Percentiles rank a stretch among this genome's conserved stretches.
These are phyloP conservation scores for Pteropus rufus DNA, from an alignment of 2,797 vertebrate species.

Conservation along the genomic window DNA sequence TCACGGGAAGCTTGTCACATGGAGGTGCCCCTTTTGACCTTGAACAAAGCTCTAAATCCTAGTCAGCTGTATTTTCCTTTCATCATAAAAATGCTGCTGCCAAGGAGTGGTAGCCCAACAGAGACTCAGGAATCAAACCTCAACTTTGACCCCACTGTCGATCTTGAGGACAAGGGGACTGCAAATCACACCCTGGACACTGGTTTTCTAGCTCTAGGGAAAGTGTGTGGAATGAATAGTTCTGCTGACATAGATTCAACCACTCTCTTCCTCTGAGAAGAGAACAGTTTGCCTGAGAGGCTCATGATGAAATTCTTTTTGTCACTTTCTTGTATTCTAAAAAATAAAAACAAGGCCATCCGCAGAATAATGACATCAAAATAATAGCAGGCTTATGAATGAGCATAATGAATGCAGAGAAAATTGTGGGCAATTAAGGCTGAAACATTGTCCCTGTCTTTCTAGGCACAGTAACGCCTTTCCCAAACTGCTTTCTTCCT, in stretches of 20 bases:
- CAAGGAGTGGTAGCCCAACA: background rate
- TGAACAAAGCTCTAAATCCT: slow-evolving; percentile 61
- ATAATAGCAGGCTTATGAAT: slow-evolving; percentile 57
- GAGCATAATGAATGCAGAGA: slow-evolving; percentile 47
- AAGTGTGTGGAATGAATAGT: background rate
- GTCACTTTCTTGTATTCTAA: slow-evolving; percentile 58
- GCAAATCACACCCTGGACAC: background rate
- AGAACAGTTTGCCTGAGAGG: slow-evolving; percentile 47
- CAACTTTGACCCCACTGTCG: background rate
- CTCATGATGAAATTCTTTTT: background rate
- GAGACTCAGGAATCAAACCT: slow-evolving; percentile 11
- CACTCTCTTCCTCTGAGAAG: background rate
- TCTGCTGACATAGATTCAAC: slow-evolving; percentile 8
- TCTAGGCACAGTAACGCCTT: slow-evolving; percentile 56
- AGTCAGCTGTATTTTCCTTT: slow-evolving; percentile 45
- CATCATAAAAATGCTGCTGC: slow-evolving; percentile 41
- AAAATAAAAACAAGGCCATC: slow-evolving; percentile 64
- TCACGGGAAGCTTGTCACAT: background rate
- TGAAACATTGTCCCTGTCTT: slow-evolving; percentile 31
- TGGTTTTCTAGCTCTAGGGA: slow-evolving; percentile 17
- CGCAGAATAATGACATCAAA: slow-evolving; percentile 55
- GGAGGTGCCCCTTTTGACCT: slow-evolving; percentile 48
- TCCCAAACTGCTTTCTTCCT: slow-evolving; percentile 48
- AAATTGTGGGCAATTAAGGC: slow-evolving; percentile 54
- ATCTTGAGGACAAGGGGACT: background rate